These are phyloP conservation scores for Rhadinocentrus ornatus DNA, from an alignment of 2,797 vertebrate genomes.

Conservation along the genomic window DNA sequence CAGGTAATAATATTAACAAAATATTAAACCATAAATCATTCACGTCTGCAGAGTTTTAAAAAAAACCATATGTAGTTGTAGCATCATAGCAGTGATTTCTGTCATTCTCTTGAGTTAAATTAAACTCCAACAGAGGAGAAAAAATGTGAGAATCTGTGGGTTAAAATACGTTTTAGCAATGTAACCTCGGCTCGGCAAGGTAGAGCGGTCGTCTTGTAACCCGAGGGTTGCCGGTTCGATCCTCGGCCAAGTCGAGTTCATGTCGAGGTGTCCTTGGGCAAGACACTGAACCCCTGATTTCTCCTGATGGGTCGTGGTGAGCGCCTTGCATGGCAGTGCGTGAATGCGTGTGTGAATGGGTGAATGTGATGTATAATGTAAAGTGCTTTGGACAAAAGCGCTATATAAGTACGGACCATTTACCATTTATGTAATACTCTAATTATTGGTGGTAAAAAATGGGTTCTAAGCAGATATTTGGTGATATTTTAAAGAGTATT, in stretches of 20 bases:
- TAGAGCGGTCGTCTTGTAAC: too few species aligned
- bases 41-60: conserved; percentile 24
- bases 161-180: conserved; percentile 17
- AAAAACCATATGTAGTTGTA: conserved; percentile 42
- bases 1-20: conserved; percentile 35
- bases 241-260: too few species aligned
- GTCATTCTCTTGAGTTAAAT: conserved; percentile 6
- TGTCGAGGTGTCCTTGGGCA: too few species aligned
- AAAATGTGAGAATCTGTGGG: conserved; percentile 3
- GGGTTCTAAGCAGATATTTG: conserved; percentile 42
- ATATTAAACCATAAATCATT: conserved; percentile 25
- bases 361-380: too few species aligned
- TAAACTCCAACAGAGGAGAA: conserved; percentile 9
- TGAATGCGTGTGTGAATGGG: too few species aligned
- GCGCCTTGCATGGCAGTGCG: too few species aligned
- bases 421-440: conserved; percentile 24
- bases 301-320: too few species aligned
- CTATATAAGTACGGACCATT: too few species aligned
- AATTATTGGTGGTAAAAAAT: conserved; percentile 22
- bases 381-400: too few species aligned
- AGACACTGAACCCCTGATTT: too few species aligned
- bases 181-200: too few species aligned
- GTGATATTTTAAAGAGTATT: conserved; percentile 45
- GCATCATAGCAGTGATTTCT: conserved; percentile 37
- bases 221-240: too few species aligned